A percentile compares a stretch with the other conserved stretches of the same genome.
Conservation (phyloP, 2,888 invertebrate genomes). For the Germaria angustata region DNA sequence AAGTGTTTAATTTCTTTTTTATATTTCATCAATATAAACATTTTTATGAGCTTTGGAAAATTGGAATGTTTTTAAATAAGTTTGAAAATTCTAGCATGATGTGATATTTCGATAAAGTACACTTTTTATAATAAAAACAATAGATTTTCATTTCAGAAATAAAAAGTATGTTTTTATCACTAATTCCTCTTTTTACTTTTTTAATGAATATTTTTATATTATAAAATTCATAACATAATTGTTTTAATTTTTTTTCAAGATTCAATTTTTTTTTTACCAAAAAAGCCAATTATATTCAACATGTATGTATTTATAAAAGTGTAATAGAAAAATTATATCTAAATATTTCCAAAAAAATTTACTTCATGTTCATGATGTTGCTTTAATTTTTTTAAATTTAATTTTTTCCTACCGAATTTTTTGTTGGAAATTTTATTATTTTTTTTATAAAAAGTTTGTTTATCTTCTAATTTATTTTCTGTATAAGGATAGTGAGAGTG, state of each 20-base stretch:
- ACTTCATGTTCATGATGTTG: conserved; percentile 41
- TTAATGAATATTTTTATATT: too few relatives aligned
- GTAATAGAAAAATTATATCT: background rate
- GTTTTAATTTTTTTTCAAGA: too few relatives aligned
- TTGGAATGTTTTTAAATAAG: background rate
- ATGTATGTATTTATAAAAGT: background rate
- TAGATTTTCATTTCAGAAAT: too few relatives aligned
- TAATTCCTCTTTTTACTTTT: too few relatives aligned
- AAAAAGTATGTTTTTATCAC: too few relatives aligned
- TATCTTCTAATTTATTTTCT: background rate
- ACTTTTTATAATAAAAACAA: too few relatives aligned
- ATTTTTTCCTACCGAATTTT: background rate
- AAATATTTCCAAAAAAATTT: conserved; percentile 17
- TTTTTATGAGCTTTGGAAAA: too few relatives aligned
- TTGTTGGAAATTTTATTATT: background rate
- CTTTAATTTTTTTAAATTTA: conserved; percentile 57
- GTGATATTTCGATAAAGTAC: background rate
- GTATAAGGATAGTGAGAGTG: conserved; percentile 21
- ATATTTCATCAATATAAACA: too few relatives aligned
- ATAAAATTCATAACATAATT: too few relatives aligned
- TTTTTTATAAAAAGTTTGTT: conserved; percentile 24
- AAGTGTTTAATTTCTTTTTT: too few relatives aligned
- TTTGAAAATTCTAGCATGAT: too few relatives aligned
- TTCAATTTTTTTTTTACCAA: too few relatives aligned
- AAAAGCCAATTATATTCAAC: background rate